Percentiles rank a stretch among this genome's conserved stretches.
Evolutionary conservation across 2,113 vertebrate genomes (phyloP).

Genomic region (Ranitomeya imitator): DNA sequence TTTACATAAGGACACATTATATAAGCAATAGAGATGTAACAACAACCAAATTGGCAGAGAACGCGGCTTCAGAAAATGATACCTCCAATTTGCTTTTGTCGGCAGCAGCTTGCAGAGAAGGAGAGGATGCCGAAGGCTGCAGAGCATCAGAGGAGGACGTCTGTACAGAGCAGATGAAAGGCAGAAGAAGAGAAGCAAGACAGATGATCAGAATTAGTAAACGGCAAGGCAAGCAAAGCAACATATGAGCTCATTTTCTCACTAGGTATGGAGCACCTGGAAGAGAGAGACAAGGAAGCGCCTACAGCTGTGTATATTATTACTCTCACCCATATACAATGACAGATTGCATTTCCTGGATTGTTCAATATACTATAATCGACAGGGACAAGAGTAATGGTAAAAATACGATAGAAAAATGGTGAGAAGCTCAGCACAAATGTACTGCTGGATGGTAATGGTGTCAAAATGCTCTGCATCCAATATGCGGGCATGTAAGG

Average conservation of each 20-base stretch:
- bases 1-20: too few species aligned
- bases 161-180: conserved; percentile 72
- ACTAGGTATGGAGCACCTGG: conserved; percentile 52
- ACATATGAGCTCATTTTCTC: conserved; percentile 29
- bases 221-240: conserved; percentile 52
- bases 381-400: too few species aligned
- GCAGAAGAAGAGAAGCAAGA: conserved; percentile 65
- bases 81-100: conserved; percentile 93
- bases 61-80: conserved; percentile 58
- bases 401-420: too few species aligned
- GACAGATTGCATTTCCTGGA: neutral
- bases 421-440: too few species aligned
- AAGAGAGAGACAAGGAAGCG: conserved; percentile 34
- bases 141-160: conserved; percentile 84
- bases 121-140: conserved; percentile 82
- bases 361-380: neutral
- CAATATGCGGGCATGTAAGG: too few species aligned
- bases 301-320: too few species aligned
- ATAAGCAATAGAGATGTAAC: neutral
- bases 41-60: neutral
- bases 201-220: conserved; percentile 62
- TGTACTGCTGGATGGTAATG: too few species aligned
- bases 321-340: neutral
- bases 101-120: conserved; percentile 82
- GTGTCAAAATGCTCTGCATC: too few species aligned